Base-by-base conservation (phyloP, 1,140 invertebrate species). In the Chymomyza costata region DNA sequence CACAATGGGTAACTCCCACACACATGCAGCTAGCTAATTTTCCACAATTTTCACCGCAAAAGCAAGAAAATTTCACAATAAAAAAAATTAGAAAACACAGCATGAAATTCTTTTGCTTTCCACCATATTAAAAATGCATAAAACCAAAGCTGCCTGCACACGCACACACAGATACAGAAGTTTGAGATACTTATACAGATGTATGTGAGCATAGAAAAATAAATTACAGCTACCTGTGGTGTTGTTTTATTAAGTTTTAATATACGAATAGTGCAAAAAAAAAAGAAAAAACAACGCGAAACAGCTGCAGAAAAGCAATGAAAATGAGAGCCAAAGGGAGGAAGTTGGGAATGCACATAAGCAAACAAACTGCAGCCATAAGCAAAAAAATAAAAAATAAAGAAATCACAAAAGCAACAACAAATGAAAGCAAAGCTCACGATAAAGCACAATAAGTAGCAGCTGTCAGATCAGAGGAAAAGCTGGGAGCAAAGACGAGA, bases 241-340 rank as follows among this genome's bases (percentile, higher is more conserved):
- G 54, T 51, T 48, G n/a, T 76, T 78, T 76, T 76, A 76, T 76
- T 76, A 76, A 76, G 57, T 78, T 76, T 76, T 66, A 64, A 76
- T 76, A 66, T 71, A 67, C 66, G 63, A 71, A 71, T 68, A 69
- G 53, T 62, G 59, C 49, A 73, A 56, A 56, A 73, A 64, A 46
- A 28, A 35, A 46, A 5, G 15, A 10, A n/a, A 8, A 19, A 30
- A 41, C 32, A 32, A 28, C 32, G 11, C 30, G 61, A 44, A 56
- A 45, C 34, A 45, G 59, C 60, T 64, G 48, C 60, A 25, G 2
- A 50, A 48, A 35, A 11, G 13, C 32, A 5, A 44, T 32, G 44
- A 57, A 61, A 47, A 31, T 15, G 41, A 35, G 40, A 44, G 34
- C 25, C 43, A 39, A 34, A 68, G 40, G 31, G 44, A 50, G 21